Evolutionary conservation across 2,113 vertebrate genomes (phyloP).

Genomic region (Coptodon rendalli): DNA sequence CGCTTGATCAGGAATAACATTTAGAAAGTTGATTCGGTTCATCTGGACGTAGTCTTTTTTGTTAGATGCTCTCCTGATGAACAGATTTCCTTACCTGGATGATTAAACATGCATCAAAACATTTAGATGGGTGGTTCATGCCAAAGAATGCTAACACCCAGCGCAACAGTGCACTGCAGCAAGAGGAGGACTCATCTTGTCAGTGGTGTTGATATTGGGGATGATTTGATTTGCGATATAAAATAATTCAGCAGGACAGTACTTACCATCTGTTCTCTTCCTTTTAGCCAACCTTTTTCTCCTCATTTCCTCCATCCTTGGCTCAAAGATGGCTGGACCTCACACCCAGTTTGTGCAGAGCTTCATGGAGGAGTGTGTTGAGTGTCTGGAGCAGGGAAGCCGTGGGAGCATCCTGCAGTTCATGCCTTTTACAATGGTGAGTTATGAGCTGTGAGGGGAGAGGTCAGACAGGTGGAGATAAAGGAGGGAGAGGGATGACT

Average conservation of each 20-base stretch:
- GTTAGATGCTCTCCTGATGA: neutral
- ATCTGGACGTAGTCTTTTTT: neutral
- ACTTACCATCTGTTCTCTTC: neutral
- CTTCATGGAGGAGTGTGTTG: conserved; percentile 97
- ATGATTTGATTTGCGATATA: neutral
- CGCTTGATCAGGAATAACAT: neutral
- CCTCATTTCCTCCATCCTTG: conserved; percentile 89
- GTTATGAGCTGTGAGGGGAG: conserved; percentile 16
- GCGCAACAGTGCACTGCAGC: neutral
- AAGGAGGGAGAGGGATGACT: neutral
- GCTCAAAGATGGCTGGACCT: conserved; percentile 86
- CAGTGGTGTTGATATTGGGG: neutral
- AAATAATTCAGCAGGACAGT: neutral
- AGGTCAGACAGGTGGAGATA: neutral
- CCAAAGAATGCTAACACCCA: neutral
- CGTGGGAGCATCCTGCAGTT: conserved; percentile 94
- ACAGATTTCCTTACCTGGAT: neutral
- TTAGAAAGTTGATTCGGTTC: neutral
- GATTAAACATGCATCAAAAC: neutral
- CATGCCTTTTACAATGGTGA: conserved; percentile 97
- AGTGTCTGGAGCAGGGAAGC: conserved; percentile 90
- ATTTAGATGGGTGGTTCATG: neutral
- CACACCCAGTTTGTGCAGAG: conserved; percentile 98
- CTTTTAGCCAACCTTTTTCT: conserved; percentile 91
- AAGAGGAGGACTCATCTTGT: neutral